Percentiles rank a stretch among this genome's conserved stretches.
These are phyloP conservation scores for Bombus confusus DNA, from an alignment of 1,140 invertebrate genomes.

Conservation along the genomic window DNA sequence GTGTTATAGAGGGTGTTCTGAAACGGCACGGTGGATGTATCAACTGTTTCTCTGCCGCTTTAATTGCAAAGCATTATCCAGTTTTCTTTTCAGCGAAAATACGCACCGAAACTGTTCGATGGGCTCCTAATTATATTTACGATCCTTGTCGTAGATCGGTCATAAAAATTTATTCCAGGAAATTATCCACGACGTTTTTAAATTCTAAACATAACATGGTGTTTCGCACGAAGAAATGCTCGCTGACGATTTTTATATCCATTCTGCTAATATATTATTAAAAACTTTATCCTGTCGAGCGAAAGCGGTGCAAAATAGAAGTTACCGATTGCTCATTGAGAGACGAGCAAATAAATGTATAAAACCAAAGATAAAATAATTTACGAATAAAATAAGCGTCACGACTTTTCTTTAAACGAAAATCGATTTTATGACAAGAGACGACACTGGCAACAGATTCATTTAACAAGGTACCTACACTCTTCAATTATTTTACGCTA, in stretches of 20 bases:
- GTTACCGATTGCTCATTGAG: neutral
- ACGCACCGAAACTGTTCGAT: neutral
- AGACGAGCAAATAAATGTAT: neutral
- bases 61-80: constrained; percentile 9
- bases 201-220: too few species aligned
- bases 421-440: neutral
- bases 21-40: constrained; percentile 19
- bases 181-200: neutral
- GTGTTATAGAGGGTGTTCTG: constrained; percentile 22
- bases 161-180: neutral
- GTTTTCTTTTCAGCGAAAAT: neutral
- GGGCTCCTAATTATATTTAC: neutral
- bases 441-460: neutral
- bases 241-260: neutral
- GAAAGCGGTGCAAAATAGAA: neutral
- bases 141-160: neutral
- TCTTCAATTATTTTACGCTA: neutral
- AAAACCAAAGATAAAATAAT: neutral
- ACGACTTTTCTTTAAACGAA: neutral
- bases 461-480: neutral
- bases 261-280: neutral
- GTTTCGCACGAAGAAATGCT: neutral
- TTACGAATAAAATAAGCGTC: neutral
- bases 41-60: constrained; percentile 24
- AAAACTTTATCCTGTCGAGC: neutral